phyloP scores from a whole-genome alignment of 2,888 invertebrate species.

The Metallyticus violacea region DNA sequence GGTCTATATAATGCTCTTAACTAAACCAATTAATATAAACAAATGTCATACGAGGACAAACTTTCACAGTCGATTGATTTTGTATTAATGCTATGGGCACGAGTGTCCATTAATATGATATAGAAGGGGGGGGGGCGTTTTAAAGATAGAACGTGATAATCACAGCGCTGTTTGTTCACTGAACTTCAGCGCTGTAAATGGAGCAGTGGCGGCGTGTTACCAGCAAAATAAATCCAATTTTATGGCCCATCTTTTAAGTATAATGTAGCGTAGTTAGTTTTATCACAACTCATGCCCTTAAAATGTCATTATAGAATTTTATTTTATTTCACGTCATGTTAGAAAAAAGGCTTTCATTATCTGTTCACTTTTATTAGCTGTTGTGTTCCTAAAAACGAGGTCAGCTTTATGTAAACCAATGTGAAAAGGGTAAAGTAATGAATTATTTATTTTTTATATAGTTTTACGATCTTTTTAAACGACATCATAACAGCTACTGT shows the following conservation, averaged over 20 bases:
- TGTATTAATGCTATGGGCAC: too few relatives aligned
- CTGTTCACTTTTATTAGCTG: too few relatives aligned
- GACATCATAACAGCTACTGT: too few relatives aligned
- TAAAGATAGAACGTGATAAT: too few relatives aligned
- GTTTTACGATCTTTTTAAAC: too few relatives aligned
- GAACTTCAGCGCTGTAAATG: not conserved
- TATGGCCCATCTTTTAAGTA: not conserved
- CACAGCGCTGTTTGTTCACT: not conserved
- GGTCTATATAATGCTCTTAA: not conserved
- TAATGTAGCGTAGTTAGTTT: not conserved
- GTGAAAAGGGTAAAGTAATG: too few relatives aligned
- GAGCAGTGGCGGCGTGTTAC: not conserved
- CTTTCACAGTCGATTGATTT: not conserved
- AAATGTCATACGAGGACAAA: not conserved
- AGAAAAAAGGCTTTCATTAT: too few relatives aligned
- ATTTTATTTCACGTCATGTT: not conserved
- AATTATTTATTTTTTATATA: too few relatives aligned
- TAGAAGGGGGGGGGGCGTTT: too few relatives aligned
- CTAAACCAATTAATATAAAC: not conserved
- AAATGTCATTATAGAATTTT: not conserved
- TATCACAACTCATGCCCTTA: not conserved
- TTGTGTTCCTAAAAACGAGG: too few relatives aligned
- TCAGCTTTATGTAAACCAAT: too few relatives aligned
- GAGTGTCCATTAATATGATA: not conserved
- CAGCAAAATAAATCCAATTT: not conserved